Evolutionary conservation across 2,888 invertebrate genomes (phyloP).

Genomic region (Thumatha senex): DNA sequence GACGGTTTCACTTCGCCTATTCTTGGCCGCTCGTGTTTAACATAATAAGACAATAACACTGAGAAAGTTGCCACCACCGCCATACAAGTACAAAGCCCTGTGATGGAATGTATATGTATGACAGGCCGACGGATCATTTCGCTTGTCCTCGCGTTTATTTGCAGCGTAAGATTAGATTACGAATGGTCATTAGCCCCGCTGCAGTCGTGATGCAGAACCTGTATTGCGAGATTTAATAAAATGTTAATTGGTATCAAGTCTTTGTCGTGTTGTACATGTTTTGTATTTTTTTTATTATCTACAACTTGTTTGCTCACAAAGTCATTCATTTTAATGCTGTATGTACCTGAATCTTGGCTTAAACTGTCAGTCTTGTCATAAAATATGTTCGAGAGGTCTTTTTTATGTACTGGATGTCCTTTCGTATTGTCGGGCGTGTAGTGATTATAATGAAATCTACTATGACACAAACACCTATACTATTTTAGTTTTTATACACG

Average conservation of each 20-base stretch:
- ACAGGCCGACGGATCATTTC: constrained; percentile 36
- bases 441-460: too few relatives aligned
- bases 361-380: too few relatives aligned
- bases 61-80: constrained; percentile 27
- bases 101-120: constrained; percentile 24
- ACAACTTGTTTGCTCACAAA: not conserved
- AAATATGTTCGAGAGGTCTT: not conserved
- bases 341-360: not conserved
- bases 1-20: too few relatives aligned
- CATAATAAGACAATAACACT: constrained; percentile 4
- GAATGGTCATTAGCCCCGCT: constrained; percentile 68
- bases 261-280: constrained; percentile 13
- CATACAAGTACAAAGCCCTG: constrained; percentile 21
- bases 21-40: not conserved
- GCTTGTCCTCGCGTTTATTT: constrained; percentile 45
- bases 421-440: too few relatives aligned
- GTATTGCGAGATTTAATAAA: constrained; percentile 52
- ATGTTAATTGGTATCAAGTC: constrained; percentile 39
- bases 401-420: not conserved
- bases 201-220: constrained; percentile 56
- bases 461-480: too few relatives aligned
- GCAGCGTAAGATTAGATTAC: constrained; percentile 71
- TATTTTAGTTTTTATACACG: too few relatives aligned
- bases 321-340: not conserved
- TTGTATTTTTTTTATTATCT: constrained; percentile 2